These are phyloP conservation scores for Vidua chalybeata DNA, from an alignment of 2,113 vertebrate species.

Conservation along the genomic window DNA sequence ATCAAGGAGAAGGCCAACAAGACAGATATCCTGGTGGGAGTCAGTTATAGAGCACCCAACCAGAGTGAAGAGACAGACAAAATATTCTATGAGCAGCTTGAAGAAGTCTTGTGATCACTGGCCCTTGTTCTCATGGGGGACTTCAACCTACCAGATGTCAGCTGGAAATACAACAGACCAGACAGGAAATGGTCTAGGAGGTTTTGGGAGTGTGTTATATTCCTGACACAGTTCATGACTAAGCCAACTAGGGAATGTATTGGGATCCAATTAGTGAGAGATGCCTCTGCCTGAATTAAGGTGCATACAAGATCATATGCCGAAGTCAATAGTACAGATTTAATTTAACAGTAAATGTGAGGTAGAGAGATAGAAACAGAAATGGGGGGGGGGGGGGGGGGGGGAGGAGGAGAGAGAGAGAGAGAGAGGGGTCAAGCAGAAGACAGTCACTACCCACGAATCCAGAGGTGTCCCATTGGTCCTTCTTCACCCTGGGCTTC, in stretches of 20 bases:
- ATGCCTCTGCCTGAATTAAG: too few relatives aligned
- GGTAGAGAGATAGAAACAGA: background rate
- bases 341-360: background rate
- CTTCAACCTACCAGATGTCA: background rate
- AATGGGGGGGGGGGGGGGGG: background rate
- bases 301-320: too few relatives aligned
- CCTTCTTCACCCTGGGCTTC: background rate
- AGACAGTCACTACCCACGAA: background rate
- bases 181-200: background rate
- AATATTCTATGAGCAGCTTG: background rate
- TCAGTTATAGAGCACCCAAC: background rate
- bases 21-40: too few relatives aligned
- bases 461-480: background rate
- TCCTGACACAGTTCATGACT: background rate
- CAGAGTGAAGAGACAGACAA: background rate
- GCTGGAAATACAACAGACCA: background rate
- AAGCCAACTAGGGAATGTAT: background rate
- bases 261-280: too few relatives aligned
- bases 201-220: background rate
- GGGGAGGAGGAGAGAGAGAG: too few relatives aligned
- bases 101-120: background rate
- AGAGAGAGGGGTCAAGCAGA: background rate
- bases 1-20: background rate
- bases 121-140: background rate
- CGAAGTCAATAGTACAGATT: background rate